Base-by-base conservation (phyloP, 2,113 vertebrate genomes). In the Coptodon rendalli region DNA sequence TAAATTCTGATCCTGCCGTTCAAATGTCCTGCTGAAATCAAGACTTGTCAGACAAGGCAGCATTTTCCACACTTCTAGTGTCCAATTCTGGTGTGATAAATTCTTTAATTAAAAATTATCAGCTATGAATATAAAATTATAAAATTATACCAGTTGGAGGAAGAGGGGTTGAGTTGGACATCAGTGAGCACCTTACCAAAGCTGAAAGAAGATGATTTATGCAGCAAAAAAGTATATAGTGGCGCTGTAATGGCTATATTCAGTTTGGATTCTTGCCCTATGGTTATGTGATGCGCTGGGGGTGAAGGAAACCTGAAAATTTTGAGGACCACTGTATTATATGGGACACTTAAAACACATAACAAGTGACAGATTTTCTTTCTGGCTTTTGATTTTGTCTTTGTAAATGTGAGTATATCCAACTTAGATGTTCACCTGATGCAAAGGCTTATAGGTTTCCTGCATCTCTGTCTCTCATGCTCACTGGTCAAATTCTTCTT, bases 101-200 rank as follows among this genome's bases (percentile, higher is more conserved):
- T 27, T 73, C 0, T 45, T 73, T 73, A 1, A 29, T 29, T 48
- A 73, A 73, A 73, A 38, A 2, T 38, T 0, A 38, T 66, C 10
- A 66, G 19, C 34, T 66, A 66, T 38, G 17, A 6, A 12, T 66
- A 38, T 66, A 66, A 66, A 66, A 63, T 63, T 11, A 34, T 63
- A 63, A 1, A 71, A 16, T 45, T 16, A 27, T 45, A 73, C 5
- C 38, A 71, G 22, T 43, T 73, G 14, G 22, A 45, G 22, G 22
- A 22, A 73, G 38, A 45, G 40, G 5, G 13, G 3, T 24, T 16
- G 22, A 73, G 22, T 43, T 45, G 38, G 22, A 73, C 40, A 27
- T 45, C 38, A 73, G 8, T 27, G 38, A 27, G 38, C 19, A 66
- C 68, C 16, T 11, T 0, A 40, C 63, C 36, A 24, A 68, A 68